Percentiles rank a stretch among this genome's conserved stretches.
Evolutionary conservation across 2,113 vertebrate species (phyloP).

Genomic region (Centropus bengalensis): DNA sequence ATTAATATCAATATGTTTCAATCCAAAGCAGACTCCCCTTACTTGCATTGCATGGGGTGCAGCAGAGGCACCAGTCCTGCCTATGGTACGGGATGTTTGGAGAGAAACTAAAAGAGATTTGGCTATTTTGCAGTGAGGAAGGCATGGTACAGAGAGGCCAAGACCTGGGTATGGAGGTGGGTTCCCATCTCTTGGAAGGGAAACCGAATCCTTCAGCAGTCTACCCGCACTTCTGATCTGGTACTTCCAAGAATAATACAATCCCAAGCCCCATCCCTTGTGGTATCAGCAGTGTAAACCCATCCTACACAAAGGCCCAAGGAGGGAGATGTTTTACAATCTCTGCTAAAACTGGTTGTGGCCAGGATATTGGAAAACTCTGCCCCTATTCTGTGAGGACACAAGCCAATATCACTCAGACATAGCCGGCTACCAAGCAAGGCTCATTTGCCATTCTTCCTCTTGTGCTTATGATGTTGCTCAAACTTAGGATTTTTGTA

Average conservation of each 20-base stretch:
- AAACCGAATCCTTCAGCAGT: background rate
- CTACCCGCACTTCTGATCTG: background rate
- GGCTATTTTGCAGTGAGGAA: background rate
- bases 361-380: background rate
- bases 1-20: background rate
- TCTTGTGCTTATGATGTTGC: background rate
- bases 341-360: background rate
- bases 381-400: background rate
- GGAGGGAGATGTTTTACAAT: background rate
- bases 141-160: rapidly evolving
- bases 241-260: background rate
- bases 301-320: rapidly evolving
- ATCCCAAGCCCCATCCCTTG: background rate
- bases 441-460: background rate
- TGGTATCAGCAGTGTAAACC: background rate
- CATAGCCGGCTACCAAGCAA: background rate
- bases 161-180: background rate
- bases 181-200: rapidly evolving
- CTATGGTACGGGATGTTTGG: background rate
- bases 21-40: background rate
- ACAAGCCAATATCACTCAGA: background rate
- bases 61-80: background rate
- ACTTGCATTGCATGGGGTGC: rapidly evolving
- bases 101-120: background rate
- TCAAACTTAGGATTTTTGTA: background rate